Conservation (phyloP, 2,888 invertebrate species). For the Dryococelus australis region DNA sequence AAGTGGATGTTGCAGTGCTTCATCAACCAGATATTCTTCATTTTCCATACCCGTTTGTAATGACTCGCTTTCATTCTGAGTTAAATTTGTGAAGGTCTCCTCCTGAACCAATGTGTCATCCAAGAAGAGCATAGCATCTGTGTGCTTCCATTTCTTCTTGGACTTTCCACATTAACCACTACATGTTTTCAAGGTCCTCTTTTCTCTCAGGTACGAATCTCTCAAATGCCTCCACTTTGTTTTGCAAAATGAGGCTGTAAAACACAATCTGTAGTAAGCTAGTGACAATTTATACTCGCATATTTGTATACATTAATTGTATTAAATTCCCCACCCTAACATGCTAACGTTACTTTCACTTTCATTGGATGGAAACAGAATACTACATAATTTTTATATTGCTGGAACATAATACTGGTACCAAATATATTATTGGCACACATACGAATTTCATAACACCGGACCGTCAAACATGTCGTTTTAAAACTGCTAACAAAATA, state of each 20-base stretch:
- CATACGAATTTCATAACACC: no score
- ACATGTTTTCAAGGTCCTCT: neutral
- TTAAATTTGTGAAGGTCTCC: neutral
- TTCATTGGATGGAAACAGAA: no score
- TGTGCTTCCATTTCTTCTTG: neutral
- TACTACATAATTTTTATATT: no score
- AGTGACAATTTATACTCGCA: no score
- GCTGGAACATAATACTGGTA: no score
- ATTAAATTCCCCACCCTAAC: no score
- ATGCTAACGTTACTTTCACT: no score
- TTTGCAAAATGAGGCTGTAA: neutral
- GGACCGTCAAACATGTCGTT: no score
- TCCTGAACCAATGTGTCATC: neutral
- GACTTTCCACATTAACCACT: neutral
- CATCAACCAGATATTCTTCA: neutral
- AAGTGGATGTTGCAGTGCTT: neutral
- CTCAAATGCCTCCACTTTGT: neutral
- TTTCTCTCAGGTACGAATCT: neutral
- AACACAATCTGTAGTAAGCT: neutral
- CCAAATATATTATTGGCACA: no score
- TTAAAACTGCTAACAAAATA: no score
- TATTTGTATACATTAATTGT: no score
- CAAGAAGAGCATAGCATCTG: neutral
- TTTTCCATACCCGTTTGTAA: no score
- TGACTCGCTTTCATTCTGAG: neutral